These are phyloP conservation scores for Aix galericulata DNA, from an alignment of 2,113 vertebrate genomes.

Conservation along the genomic window DNA sequence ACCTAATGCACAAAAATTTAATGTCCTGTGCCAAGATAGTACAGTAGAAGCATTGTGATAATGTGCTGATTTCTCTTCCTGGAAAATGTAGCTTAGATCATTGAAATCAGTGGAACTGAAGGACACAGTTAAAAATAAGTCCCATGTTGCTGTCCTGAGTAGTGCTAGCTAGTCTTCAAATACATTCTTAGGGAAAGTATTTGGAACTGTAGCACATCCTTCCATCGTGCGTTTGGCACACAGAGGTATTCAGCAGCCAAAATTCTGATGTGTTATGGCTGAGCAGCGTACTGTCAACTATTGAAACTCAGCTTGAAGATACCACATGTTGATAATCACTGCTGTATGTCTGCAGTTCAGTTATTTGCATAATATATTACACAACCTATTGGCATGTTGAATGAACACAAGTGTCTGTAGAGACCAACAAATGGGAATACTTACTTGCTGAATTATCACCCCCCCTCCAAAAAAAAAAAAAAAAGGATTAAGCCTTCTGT, in stretches of 20 bases:
- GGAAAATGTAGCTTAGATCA: neutral
- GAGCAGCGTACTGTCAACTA: neutral
- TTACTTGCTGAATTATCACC: slow-evolving; percentile 8
- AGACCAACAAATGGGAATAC: neutral
- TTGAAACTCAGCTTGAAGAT: fast-evolving
- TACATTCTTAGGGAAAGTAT: fast-evolving
- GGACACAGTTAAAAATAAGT: neutral
- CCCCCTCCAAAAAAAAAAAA: neutral
- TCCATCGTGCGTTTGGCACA: neutral
- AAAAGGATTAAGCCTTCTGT: neutral
- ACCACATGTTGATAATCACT: neutral
- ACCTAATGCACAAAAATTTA: neutral
- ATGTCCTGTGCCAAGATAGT: fast-evolving
- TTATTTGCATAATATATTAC: neutral
- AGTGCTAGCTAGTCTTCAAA: neutral
- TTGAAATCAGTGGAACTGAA: neutral
- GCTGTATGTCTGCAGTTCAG: neutral
- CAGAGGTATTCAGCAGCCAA: neutral
- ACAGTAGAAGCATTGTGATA: neutral
- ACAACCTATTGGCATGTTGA: neutral
- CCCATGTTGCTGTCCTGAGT: neutral
- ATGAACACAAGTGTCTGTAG: neutral
- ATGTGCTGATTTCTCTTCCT: neutral
- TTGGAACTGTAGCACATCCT: neutral
- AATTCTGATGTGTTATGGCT: neutral